These are phyloP conservation scores for Blastomussa wellsi DNA, from an alignment of 92 coral and sea anemone species.

Conservation along the genomic window DNA sequence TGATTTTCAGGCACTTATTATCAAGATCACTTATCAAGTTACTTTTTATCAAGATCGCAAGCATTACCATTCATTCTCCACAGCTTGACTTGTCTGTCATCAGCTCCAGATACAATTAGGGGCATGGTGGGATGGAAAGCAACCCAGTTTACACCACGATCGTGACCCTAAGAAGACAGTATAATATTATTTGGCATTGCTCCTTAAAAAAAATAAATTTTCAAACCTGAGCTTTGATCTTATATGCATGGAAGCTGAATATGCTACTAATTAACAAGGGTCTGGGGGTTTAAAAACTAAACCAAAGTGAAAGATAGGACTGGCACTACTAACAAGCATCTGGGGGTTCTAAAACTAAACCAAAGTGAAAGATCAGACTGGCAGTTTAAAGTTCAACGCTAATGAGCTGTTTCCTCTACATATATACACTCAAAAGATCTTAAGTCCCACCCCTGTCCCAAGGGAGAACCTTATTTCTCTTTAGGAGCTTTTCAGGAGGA, in stretches of 20 bases:
- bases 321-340: no score
- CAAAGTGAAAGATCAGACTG: no score
- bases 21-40: not conserved
- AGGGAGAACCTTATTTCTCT: no score
- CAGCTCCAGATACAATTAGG: constrained; percentile 97
- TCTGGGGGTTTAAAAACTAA: no score
- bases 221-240: not conserved
- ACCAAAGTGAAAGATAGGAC: no score
- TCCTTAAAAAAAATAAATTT: not conserved
- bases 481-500: no score
- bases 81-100: constrained; percentile 97
- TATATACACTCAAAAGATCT: no score
- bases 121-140: constrained; percentile 99
- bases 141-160: constrained; percentile 99
- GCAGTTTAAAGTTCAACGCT: no score
- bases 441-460: no score
- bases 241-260: not conserved
- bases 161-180: constrained; percentile 81
- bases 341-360: no score
- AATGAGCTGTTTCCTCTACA: no score
- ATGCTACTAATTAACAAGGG: no score
- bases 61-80: constrained; percentile 98
- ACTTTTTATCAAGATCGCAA: not conserved
- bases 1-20: not conserved
- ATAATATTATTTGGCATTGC: not conserved